A percentile compares a stretch with the other conserved stretches of the same genome.
These are phyloP conservation scores for Metacarcinus magister DNA, from an alignment of 2,888 invertebrate species.

Conservation along the genomic window DNA sequence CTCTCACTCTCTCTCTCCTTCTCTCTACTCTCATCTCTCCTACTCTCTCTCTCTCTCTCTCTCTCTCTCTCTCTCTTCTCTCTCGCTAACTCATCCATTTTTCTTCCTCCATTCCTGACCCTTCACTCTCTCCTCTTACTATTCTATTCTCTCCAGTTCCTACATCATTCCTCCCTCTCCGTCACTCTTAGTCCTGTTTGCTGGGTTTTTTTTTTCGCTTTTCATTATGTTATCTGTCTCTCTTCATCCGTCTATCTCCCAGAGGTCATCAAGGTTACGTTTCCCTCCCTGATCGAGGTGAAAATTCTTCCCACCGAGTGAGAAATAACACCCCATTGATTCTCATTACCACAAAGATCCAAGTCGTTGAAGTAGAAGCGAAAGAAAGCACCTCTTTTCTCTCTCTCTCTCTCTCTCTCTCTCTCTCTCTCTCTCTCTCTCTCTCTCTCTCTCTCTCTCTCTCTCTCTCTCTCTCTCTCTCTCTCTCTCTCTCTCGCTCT, in stretches of 20 bases:
- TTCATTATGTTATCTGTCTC: neutral
- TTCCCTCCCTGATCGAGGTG: neutral
- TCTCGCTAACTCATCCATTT: neutral
- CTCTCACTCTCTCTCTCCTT: neutral
- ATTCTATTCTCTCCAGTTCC: neutral
- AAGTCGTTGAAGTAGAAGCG: neutral
- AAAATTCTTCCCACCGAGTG: neutral
- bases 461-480: slow-evolving; percentile 15
- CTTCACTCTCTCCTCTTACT: neutral
- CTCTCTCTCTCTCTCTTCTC: neutral
- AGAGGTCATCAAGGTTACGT: neutral
- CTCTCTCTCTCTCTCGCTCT: slow-evolving; percentile 14
- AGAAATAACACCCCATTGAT: slow-evolving; percentile 4
- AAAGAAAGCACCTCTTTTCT: neutral
- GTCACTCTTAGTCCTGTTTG: neutral
- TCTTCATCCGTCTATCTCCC: neutral
- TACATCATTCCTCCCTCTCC: neutral
- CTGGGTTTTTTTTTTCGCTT: neutral
- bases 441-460: neutral
- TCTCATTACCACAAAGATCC: neutral
- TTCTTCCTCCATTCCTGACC: neutral
- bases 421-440: neutral
- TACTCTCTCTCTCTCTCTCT: neutral
- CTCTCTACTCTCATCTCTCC: neutral
- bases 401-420: neutral